A percentile compares a stretch with the other conserved stretches of the same genome.
phyloP scores from a whole-genome alignment of 2,888 invertebrate genomes.

The Drosophila dives region DNA sequence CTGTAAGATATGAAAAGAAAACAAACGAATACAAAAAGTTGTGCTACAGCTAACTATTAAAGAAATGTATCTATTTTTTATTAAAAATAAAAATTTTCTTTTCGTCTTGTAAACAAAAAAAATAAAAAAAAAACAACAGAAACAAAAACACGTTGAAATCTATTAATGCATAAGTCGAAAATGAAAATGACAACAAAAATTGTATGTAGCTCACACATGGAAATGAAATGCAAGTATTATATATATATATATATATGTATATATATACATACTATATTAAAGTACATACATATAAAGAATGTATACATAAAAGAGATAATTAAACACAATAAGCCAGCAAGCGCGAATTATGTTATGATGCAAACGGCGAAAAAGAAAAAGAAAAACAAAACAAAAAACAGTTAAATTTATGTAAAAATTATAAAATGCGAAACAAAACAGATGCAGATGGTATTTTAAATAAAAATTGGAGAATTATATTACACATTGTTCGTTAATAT shows the following conservation, averaged over 20 bases:
- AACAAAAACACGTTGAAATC: constrained; percentile 11
- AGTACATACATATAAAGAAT: constrained; percentile 36
- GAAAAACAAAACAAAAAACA: constrained; percentile 9
- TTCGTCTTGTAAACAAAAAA: constrained; percentile 33
- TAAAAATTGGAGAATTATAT: constrained; percentile 48
- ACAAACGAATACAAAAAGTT: constrained; percentile 30
- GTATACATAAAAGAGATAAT: constrained; percentile 35
- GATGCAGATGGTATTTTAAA: constrained; percentile 58
- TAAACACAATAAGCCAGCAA: constrained; percentile 43
- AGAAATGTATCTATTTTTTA: constrained; percentile 57
- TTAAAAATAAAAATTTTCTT: constrained; percentile 26
- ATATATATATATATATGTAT: constrained; percentile 9
- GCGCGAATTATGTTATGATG: constrained; percentile 49
- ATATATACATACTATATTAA: constrained; percentile 35
- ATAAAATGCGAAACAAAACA: constrained; percentile 31
- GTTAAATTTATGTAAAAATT: constrained; percentile 60
- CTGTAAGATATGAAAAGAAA: constrained; percentile 47
- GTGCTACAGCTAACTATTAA: constrained; percentile 56
- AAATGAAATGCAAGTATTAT: constrained; percentile 60
- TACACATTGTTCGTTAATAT: neutral
- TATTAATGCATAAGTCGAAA: neutral
- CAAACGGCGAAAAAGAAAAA: constrained; percentile 5
- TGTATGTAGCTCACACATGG: constrained; percentile 23
- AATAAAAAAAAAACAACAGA: constrained; percentile 7
- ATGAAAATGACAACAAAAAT: constrained; percentile 12